Conservation (phyloP, 2,113 vertebrate genomes). For the Cynocephalus volans region DNA sequence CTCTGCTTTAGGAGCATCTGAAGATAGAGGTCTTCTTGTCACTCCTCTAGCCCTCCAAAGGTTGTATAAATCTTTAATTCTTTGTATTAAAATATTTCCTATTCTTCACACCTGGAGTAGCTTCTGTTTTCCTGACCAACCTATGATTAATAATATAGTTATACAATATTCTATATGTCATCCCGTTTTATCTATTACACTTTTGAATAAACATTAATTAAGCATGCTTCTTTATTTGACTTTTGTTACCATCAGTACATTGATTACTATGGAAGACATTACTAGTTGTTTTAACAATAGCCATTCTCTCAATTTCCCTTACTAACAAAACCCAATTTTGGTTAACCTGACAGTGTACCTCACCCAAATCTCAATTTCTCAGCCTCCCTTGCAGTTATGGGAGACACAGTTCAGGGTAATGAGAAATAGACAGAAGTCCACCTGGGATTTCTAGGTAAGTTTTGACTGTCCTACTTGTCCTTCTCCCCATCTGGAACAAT, state of each 20-base stretch:
- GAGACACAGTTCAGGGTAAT: neutral
- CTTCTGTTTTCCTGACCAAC: conserved; percentile 14
- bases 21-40: neutral
- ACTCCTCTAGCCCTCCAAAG: neutral
- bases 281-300: neutral
- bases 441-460: neutral
- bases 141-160: neutral
- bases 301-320: neutral
- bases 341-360: neutral
- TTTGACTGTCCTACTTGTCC: neutral
- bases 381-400: neutral
- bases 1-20: neutral
- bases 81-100: neutral
- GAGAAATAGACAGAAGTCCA: neutral
- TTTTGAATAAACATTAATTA: neutral
- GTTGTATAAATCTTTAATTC: neutral
- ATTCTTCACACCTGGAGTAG: neutral
- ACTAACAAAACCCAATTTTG: neutral
- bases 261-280: neutral
- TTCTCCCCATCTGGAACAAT: neutral
- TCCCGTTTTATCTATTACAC: neutral
- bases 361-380: neutral
- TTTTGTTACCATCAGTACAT: neutral
- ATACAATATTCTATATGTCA: neutral
- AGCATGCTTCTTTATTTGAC: neutral